Conservation (phyloP, 2,797 vertebrate species). For the Numenius phaeopus region DNA sequence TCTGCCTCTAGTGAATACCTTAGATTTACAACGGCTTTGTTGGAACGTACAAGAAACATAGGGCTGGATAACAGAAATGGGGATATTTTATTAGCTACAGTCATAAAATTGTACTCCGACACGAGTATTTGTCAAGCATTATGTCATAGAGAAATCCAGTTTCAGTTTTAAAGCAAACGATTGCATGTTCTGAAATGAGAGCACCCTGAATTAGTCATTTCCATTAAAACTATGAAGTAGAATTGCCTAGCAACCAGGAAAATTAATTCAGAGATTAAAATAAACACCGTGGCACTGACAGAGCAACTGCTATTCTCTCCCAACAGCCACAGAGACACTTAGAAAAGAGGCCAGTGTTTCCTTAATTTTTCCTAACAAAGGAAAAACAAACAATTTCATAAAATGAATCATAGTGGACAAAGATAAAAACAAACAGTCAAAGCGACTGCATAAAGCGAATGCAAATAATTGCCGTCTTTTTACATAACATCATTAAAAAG, state of each 20-base stretch:
- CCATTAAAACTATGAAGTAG: slow-evolving; percentile 63
- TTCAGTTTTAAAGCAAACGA: background rate
- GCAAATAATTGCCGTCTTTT: background rate
- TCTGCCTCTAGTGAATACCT: background rate
- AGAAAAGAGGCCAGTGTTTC: background rate
- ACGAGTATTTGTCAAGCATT: background rate
- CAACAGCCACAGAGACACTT: background rate
- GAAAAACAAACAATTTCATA: background rate
- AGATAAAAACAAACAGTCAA: background rate
- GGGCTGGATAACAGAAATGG: background rate
- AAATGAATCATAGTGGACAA: background rate
- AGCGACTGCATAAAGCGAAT: background rate
- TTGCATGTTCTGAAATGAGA: slow-evolving; percentile 29
- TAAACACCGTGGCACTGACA: slow-evolving; percentile 42
- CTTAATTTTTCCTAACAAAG: background rate
- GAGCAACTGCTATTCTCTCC: slow-evolving; percentile 29
- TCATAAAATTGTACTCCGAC: background rate
- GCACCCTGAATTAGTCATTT: slow-evolving; percentile 50
- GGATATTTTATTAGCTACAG: background rate
- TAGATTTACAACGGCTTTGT: background rate
- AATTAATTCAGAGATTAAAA: slow-evolving; percentile 71
- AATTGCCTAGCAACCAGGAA: slow-evolving; percentile 69
- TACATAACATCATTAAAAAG: background rate
- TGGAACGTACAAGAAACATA: background rate
- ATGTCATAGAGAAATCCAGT: slow-evolving; percentile 27